Evolutionary conservation across 2,797 vertebrate species (phyloP).

Genomic region (Lagodon rhomboides): DNA sequence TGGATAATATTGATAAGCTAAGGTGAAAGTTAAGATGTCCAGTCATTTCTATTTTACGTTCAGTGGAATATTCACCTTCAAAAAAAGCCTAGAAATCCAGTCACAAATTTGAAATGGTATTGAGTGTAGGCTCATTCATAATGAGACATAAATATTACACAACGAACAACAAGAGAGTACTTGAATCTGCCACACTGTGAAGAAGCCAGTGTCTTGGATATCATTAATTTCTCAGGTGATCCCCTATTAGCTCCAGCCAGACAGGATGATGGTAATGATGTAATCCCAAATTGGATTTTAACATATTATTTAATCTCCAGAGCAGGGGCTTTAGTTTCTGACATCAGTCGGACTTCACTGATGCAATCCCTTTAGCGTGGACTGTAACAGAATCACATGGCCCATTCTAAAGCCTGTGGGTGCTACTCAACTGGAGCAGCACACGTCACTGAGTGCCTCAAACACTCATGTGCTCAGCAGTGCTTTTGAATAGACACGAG

Average conservation of each 20-base stretch:
- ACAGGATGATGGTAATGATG: slow-evolving; percentile 9
- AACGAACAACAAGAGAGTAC: too few species aligned
- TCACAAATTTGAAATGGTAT: neutral
- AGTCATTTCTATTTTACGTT: neutral
- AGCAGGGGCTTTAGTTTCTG: slow-evolving; percentile 42
- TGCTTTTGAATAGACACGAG: slow-evolving; percentile 6
- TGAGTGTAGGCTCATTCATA: neutral
- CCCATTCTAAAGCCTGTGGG: slow-evolving; percentile 47
- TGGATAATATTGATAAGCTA: too few species aligned
- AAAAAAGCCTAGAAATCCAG: neutral
- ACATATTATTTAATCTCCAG: slow-evolving; percentile 51
- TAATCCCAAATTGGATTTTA: slow-evolving; percentile 35
- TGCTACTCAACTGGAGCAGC: slow-evolving; percentile 27
- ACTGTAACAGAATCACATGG: slow-evolving; percentile 66
- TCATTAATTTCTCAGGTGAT: neutral
- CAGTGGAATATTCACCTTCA: neutral
- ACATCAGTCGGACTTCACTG: slow-evolving; percentile 64
- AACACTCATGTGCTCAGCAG: slow-evolving; percentile 16
- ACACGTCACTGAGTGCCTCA: neutral
- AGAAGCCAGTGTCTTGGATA: neutral
- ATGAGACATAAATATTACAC: neutral
- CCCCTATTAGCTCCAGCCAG: neutral
- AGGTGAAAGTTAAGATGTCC: too few species aligned
- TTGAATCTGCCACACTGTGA: neutral
- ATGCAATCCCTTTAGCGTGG: slow-evolving; percentile 68